These are phyloP conservation scores for Montipora sp. DNA, from an alignment of 64 coral and sea anemone genomes.

Conservation along the genomic window DNA sequence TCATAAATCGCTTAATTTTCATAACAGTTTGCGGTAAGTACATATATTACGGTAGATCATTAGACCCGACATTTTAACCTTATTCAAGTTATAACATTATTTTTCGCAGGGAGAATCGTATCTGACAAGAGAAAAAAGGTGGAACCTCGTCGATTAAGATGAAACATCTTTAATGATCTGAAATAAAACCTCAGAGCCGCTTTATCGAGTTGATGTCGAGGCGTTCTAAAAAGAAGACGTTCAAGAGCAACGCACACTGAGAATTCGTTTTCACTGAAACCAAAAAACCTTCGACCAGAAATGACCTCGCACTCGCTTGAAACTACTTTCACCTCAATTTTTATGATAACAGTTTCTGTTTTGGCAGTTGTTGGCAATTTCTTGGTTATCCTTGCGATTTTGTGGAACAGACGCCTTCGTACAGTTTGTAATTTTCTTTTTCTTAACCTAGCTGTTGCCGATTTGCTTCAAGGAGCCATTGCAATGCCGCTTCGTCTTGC, in stretches of 20 bases:
- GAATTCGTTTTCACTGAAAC: not conserved
- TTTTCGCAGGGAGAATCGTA: not conserved
- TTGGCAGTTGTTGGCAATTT: slow-evolving; percentile 68
- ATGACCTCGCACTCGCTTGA: slow-evolving; percentile 30
- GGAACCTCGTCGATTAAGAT: not conserved
- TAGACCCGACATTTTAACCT: not conserved
- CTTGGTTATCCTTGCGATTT: slow-evolving; percentile 75
- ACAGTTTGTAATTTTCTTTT: slow-evolving; percentile 85
- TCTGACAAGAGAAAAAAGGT: not conserved
- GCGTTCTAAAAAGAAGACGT: not conserved
- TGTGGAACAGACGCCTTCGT: slow-evolving; percentile 82
- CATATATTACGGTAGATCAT: not conserved
- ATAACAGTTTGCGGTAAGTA: too few species aligned
- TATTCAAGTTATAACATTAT: too few species aligned
- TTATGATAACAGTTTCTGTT: slow-evolving; percentile 66
- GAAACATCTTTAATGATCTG: not conserved
- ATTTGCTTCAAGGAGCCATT: slow-evolving; percentile 87
- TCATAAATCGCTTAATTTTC: too few species aligned
- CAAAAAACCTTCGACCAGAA: not conserved
- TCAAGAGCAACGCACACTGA: not conserved
- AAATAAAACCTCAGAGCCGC: not conserved
- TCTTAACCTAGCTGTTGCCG: slow-evolving; percentile 85
- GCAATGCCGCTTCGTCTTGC: slow-evolving; percentile 84
- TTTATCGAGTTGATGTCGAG: not conserved
- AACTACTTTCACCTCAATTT: slow-evolving; percentile 60